These are phyloP conservation scores for Hylaeus anthracinus DNA, from an alignment of 1,140 invertebrate species.

Conservation along the genomic window DNA sequence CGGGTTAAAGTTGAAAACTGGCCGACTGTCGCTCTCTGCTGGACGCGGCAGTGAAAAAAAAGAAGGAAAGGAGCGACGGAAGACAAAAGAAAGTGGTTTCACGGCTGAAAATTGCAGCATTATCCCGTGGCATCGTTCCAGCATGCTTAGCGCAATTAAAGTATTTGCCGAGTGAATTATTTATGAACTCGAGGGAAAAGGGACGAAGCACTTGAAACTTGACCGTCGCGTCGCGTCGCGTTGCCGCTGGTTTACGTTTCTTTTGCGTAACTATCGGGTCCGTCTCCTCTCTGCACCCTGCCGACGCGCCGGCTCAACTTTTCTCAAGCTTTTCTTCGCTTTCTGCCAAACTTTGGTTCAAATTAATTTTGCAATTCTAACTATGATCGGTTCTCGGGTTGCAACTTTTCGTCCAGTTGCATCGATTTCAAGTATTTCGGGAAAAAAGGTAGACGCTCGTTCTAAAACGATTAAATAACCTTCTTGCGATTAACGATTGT, in stretches of 20 bases:
- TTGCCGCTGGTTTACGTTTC: constrained; percentile 14
- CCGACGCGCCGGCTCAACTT: constrained; percentile 7
- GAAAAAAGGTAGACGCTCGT: not conserved
- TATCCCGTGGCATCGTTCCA: constrained; percentile 30
- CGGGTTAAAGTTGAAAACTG: constrained; percentile 1
- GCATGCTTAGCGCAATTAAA: constrained; percentile 54
- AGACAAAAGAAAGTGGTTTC: not conserved
- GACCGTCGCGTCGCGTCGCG: constrained; percentile 29
- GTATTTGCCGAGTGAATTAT: constrained; percentile 61
- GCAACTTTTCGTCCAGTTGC: too few relatives aligned
- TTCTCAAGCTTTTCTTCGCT: constrained; percentile 24
- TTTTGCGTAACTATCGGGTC: constrained; percentile 15
- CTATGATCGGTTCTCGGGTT: constrained; percentile 30
- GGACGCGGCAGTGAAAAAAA: not conserved
- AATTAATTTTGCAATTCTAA: constrained; percentile 72
- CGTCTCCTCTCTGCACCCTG: too few relatives aligned
- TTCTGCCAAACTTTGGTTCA: constrained; percentile 58
- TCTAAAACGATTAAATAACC: not conserved
- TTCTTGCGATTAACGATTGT: constrained; percentile 15
- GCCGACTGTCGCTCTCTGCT: not conserved
- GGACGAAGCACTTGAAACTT: constrained; percentile 34
- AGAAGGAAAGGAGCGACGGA: too few relatives aligned
- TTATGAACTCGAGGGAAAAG: constrained; percentile 51
- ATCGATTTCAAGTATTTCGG: constrained; percentile 1
- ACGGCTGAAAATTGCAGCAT: constrained; percentile 27